Percentiles rank a stretch among this genome's conserved stretches.
Conservation (phyloP, 1,140 invertebrate species). For the Apocrypta bakeri region DNA sequence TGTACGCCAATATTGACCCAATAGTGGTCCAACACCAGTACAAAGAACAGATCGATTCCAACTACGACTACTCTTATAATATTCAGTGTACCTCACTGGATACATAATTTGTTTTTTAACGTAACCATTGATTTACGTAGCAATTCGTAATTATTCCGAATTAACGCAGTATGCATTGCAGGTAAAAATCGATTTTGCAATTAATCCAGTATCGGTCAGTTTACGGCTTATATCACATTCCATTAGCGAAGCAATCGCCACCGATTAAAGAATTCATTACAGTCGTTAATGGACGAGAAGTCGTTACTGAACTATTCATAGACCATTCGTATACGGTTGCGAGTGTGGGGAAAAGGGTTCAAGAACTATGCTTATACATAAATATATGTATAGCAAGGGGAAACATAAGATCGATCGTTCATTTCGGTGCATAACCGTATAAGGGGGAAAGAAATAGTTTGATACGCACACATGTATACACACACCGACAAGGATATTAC, state of each 20-base stretch:
- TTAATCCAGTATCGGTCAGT: neutral
- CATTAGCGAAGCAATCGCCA: neutral
- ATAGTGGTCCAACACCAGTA: no score
- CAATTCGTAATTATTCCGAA: no score
- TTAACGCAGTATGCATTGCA: no score
- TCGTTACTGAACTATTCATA: conserved; percentile 37
- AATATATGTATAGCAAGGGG: neutral
- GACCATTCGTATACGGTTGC: neutral
- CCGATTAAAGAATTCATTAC: conserved; percentile 9
- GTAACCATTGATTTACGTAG: no score
- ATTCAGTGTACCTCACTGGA: no score
- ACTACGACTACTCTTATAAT: no score
- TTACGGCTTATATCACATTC: conserved; percentile 24
- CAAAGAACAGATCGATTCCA: no score
- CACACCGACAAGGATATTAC: no score
- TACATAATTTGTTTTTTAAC: no score
- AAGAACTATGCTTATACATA: neutral
- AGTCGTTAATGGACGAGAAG: conserved; percentile 16
- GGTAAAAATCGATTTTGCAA: neutral
- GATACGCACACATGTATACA: neutral
- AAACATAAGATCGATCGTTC: conserved; percentile 11
- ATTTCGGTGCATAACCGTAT: neutral
- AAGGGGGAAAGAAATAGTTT: neutral
- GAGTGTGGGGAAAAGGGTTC: neutral
- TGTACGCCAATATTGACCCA: no score